phyloP scores from a whole-genome alignment of 2,113 vertebrate genomes.

The Alaudala cheleensis region DNA sequence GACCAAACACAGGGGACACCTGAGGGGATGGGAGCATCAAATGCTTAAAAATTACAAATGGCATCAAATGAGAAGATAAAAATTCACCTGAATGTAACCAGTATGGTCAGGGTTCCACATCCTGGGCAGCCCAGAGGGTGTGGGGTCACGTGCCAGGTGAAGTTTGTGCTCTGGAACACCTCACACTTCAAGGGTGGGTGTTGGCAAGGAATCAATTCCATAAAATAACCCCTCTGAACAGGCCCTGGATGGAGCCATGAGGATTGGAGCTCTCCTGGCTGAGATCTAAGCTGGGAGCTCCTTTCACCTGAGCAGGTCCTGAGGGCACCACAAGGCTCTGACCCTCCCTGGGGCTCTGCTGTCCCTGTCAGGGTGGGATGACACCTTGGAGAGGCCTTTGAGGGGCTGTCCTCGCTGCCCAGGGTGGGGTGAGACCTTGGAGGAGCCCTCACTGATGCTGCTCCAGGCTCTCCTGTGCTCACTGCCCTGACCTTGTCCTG shows the following conservation, averaged over 20 bases:
- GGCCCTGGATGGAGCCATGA: not conserved
- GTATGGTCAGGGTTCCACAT: not conserved
- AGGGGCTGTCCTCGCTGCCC: not conserved
- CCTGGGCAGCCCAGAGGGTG: not conserved
- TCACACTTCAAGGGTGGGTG: not conserved
- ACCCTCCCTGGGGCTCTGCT: not conserved
- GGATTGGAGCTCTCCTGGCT: not conserved
- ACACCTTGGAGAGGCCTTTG: not conserved
- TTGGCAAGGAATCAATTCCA: not conserved
- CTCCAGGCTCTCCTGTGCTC: not conserved
- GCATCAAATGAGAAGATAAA: not conserved
- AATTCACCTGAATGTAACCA: not conserved
- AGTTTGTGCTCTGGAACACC: not conserved
- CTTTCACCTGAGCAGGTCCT: not conserved
- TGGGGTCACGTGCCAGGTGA: not conserved
- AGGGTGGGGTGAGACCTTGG: too few species aligned
- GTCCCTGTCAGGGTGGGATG: not conserved
- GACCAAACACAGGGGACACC: not conserved
- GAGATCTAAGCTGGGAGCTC: not conserved
- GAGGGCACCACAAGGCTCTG: not conserved
- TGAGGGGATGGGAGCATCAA: not conserved
- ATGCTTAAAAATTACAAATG: not conserved
- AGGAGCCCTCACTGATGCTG: not conserved
- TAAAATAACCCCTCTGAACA: not conserved
- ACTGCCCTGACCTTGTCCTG: not conserved